Conservation (phyloP, 2,888 invertebrate species). For the Tetramorium bicarinatum region DNA sequence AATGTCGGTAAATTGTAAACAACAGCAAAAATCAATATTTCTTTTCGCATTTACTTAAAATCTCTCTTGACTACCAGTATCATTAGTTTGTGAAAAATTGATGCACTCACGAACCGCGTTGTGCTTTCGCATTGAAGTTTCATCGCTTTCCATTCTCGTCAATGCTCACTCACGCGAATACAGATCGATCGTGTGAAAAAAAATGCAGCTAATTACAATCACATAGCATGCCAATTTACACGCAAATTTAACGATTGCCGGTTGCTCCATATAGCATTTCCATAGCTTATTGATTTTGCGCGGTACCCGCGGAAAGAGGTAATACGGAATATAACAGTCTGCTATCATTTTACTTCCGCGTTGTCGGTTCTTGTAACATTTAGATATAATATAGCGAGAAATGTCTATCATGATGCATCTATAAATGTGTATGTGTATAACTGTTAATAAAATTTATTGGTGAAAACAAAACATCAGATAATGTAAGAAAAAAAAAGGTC, state of each 20-base stretch:
- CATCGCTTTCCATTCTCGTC: conserved; percentile 27
- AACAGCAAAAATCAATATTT: conserved; percentile 5
- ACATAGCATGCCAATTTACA: conserved; percentile 34
- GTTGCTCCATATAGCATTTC: conserved; percentile 17
- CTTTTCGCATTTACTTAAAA: conserved; percentile 12
- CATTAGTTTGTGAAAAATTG: conserved; percentile 35
- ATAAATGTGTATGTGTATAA: background rate
- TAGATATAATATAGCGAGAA: background rate
- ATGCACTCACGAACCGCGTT: conserved; percentile 3
- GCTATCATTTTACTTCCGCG: background rate
- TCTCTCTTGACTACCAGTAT: conserved; percentile 22
- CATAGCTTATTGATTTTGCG: conserved; percentile 28
- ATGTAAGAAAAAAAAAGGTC: background rate
- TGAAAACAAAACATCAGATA: background rate
- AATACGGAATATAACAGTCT: background rate
- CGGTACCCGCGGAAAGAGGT: background rate
- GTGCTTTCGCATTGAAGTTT: conserved; percentile 13
- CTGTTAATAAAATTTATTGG: background rate
- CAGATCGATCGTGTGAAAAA: conserved; percentile 9
- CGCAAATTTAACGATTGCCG: conserved; percentile 43
- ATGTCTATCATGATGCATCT: background rate
- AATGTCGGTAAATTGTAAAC: background rate
- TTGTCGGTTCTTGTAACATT: conserved; percentile 6
- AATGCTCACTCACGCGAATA: conserved; percentile 26
- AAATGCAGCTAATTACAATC: conserved; percentile 40